Evolutionary conservation across 2,797 vertebrate species (phyloP), one percentile per base, ranked within the genome.

Genomic region (Huso huso): DNA sequence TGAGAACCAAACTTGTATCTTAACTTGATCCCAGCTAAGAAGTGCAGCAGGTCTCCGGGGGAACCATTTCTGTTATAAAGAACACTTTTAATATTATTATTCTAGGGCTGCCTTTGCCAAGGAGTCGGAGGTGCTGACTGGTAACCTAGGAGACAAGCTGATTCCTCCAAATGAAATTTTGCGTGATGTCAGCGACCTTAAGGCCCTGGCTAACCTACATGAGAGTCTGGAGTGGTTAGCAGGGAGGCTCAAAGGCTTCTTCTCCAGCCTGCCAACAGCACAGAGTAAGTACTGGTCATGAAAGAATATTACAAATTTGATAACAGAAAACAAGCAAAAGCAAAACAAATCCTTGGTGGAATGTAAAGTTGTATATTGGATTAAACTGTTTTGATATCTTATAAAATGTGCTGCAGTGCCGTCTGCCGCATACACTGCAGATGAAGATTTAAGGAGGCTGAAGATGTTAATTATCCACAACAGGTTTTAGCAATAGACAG

Each of bases 151-250:
- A 48, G 96, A 99, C 81, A 98, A 99, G 62, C 79, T 98, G 69
- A 99, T 98, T 81, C 95, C 95, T 6, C 90, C 92, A 49, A 94
- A 93, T 70, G 96, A 98, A 85, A 97, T 97, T 77, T 89, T 99
- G 49, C 82, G 91, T 18, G 96, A 99, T 0, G 95, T 97, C 79
- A 97, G 94, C 1, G 95, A 98, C 84, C 90, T 99, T 72, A 98
- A 97, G 76, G 93, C 96, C 57, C 84, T 99, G 80, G 96, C 96
- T 78, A 99, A 97, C 81, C 88, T 99, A 78, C 96, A 99, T 0
- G 96, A 99, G 80, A 99, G 96, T 87, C 89, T 99, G 89, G 96
- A 99, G 73, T 99, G 95, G 96, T 83, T 99, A 6, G 92, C 95
- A 0, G 83, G 78, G 3, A 91, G 93, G 12, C 92, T 93, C 49